Conservation (phyloP, 2,797 vertebrate species). For the Myotis daubentonii region DNA sequence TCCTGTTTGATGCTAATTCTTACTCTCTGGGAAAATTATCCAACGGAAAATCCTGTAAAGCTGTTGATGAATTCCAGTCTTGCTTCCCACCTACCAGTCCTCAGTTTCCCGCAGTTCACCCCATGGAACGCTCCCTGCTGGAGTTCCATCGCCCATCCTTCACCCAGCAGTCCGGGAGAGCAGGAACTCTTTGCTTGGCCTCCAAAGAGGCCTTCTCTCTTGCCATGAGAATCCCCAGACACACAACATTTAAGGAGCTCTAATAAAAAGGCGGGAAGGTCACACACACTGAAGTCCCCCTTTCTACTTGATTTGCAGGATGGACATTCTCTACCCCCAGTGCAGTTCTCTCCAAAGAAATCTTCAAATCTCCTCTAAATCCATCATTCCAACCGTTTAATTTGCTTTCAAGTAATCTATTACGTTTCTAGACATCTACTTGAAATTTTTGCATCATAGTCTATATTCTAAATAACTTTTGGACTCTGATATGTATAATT, state of each 20-base stretch:
- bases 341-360: not conserved
- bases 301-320: not conserved
- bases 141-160: not conserved
- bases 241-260: not conserved
- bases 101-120: not conserved
- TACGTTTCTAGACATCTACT: not conserved
- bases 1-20: not conserved
- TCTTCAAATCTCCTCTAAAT: not conserved
- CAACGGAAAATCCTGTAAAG: not conserved
- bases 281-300: not conserved
- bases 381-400: not conserved
- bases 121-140: not conserved
- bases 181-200: not conserved
- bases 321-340: not conserved
- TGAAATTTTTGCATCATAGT: not conserved
- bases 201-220: not conserved
- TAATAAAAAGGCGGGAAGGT: not conserved
- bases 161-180: not conserved
- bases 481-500: not conserved
- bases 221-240: not conserved
- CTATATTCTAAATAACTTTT: not conserved
- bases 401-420: not conserved
- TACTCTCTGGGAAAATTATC: not conserved
- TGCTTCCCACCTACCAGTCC: not conserved
- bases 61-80: not conserved